Base-by-base conservation (phyloP, 2,888 invertebrate genomes). In the Acrobeloides nanus region DNA sequence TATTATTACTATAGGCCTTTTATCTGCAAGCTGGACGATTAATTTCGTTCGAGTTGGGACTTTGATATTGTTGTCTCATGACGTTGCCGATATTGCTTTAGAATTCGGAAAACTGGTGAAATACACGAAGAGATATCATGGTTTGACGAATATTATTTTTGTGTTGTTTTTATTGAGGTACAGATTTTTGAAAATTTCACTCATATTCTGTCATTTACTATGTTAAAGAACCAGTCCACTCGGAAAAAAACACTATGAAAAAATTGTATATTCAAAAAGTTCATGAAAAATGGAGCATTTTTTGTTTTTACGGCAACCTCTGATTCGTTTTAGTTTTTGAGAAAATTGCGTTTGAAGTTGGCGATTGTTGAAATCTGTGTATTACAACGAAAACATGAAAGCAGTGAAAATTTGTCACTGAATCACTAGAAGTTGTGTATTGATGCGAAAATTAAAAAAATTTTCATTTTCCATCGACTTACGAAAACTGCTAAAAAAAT, bases 51-150 rank as follows among this genome's bases (percentile, higher is more conserved):
- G 68, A 46, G 61, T 68, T 23, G 68, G 68, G 31, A 71, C 76
- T 0, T 65, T 78, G 31, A 75, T 78, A 3, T 61, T 78, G 18
- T 29, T 68, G 21, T 67, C 62, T 4, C 78, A 78, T 55, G 78
- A 78, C 57, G 68, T 75, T 27, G 74, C 74, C 7, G 78, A 78
- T 54, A 72, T 73, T 29, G 73, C 75, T 66, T 57, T 78, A 40
- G 77, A 76, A 66, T 74, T 75, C 8, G 66, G 62, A 21, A 69
- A 69, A 57, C 53, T 69, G 18, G 57, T 68, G 23, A 54, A 64
- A 10, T 68, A 70, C 41, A 60, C 57, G 42, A 51, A 52, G 21
- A 51, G 51, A 18, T 55, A 56, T 38, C 55, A 55, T 32, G 51
- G 47, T 18, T 27, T 57, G 24, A 61, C 62, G 12, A 66, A 66